These are phyloP conservation scores for Eufriesea mexicana DNA, from an alignment of 1,140 invertebrate genomes.

Conservation along the genomic window DNA sequence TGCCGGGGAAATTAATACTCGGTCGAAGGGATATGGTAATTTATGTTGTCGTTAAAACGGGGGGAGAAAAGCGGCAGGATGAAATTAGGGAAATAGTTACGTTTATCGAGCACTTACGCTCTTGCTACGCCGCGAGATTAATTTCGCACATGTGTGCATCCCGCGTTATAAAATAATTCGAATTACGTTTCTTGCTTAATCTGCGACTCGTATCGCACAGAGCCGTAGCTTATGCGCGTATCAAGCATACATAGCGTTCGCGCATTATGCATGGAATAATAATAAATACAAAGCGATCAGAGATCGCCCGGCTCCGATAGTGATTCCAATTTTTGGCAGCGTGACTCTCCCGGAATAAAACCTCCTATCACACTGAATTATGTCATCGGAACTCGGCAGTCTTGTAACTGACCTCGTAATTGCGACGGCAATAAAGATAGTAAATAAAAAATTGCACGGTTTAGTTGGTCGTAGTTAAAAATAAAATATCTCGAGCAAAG, in stretches of 20 bases:
- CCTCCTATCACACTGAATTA: not conserved
- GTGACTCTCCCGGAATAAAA: not conserved
- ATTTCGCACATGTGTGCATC: not conserved
- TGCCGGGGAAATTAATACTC: not conserved
- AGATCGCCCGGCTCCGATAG: not conserved
- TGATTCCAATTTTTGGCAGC: not conserved
- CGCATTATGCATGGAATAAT: not conserved
- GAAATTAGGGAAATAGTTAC: too few relatives aligned
- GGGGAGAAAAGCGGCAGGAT: too few relatives aligned
- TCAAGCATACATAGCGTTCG: not conserved
- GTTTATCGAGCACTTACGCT: not conserved
- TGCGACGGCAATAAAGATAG: too few relatives aligned
- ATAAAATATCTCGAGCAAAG: too few relatives aligned
- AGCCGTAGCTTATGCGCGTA: not conserved
- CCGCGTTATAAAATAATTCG: not conserved
- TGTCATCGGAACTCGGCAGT: not conserved
- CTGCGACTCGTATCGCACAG: too few relatives aligned
- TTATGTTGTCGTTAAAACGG: not conserved
- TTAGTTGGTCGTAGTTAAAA: too few relatives aligned
- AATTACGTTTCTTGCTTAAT: conserved; percentile 1
- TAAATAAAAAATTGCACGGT: too few relatives aligned
- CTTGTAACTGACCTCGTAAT: too few relatives aligned
- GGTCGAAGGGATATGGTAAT: not conserved
- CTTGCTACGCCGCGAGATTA: not conserved
- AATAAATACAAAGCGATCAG: not conserved